Base-by-base conservation (phyloP, 2,797 vertebrate genomes). In the Falco berigora region DNA sequence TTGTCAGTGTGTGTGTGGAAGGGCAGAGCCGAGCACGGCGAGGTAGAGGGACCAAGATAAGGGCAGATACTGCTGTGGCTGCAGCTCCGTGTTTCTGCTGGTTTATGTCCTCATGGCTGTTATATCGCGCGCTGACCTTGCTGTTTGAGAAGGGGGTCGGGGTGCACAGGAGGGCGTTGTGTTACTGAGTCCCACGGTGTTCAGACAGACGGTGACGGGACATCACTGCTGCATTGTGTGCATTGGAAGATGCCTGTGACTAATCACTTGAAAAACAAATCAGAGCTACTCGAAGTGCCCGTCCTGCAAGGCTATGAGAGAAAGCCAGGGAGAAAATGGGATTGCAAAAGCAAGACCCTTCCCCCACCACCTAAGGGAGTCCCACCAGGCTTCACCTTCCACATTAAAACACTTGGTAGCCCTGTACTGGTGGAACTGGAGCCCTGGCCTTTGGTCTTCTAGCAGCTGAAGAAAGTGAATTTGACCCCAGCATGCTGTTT, bases 1-100 rank as follows among this genome's bases (percentile, higher is more conserved):
- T 38, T 27, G 47, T 25, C 2, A 6, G 14, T 36, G 62, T 0
- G 0, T 30, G 80, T 84, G 75, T 36, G 36, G 44, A 20, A 16
- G n/a, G 49, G n/a, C 83, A 77, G 86, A 52, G 19, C 82, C 21
- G 46, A n/a, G 85, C 3, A 8, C 75, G 6, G 61, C 12, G 18
- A 36, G 44, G 34, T 1, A 34, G 27, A 68, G 23, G 24, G 49
- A 38, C 30, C 3, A 21, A 68, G 88, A 73, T 79, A 36, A 52
- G 86, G 61, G 76, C 72, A 36, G 86, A 15, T 52, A 2, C 0
- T 64, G 47, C 83, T 38, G 63, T 8, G 66, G 53, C 47, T 19
- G 7, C 27, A 8, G 75, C 72, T 44, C 68, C 1, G 0, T 0
- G 14, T 5, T 49, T 46, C 0, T 5, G 28, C 34, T 25, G 56